phyloP scores from a whole-genome alignment of 2,888 invertebrate genomes.

The Apodemia duryi region DNA sequence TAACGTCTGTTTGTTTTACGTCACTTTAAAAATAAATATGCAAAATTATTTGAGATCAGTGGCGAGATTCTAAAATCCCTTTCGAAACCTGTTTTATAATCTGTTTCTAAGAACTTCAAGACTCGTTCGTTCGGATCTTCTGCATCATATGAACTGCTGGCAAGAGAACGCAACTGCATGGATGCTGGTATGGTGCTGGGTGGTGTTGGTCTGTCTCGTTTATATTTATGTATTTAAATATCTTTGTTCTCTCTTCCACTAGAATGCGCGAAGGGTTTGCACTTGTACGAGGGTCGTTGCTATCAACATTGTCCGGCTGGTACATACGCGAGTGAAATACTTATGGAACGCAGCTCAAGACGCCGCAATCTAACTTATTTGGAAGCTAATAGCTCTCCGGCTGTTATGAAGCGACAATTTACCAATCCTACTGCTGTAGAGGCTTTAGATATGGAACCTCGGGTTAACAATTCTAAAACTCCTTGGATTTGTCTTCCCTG shows the following conservation, averaged over 20 bases:
- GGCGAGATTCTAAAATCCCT: constrained; percentile 63
- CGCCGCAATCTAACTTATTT: constrained; percentile 62
- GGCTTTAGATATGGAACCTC: constrained; percentile 57
- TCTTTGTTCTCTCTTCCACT: constrained; percentile 73
- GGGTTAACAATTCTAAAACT: constrained; percentile 40
- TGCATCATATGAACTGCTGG: constrained; percentile 55
- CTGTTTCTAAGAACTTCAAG: constrained; percentile 48
- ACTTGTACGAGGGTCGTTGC: constrained; percentile 81
- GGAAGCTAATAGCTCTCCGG: constrained; percentile 38
- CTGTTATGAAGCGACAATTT: constrained; percentile 52
- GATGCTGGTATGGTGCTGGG: constrained; percentile 67
- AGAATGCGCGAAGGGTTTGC: constrained; percentile 83
- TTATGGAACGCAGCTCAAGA: constrained; percentile 58
- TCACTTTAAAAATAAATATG: constrained; percentile 30
- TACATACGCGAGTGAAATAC: constrained; percentile 65
- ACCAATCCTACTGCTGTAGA: constrained; percentile 45
- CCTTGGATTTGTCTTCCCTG: constrained; percentile 81
- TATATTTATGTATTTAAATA: constrained; percentile 53
- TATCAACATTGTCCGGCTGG: constrained; percentile 77
- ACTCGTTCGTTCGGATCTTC: constrained; percentile 49
- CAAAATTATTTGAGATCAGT: constrained; percentile 77
- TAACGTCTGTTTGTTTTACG: constrained; percentile 46
- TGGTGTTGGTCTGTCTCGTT: constrained; percentile 58
- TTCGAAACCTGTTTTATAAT: constrained; percentile 36
- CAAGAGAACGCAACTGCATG: constrained; percentile 66